Base-by-base conservation (phyloP, 2,113 vertebrate species). In the Plotosus lineatus region DNA sequence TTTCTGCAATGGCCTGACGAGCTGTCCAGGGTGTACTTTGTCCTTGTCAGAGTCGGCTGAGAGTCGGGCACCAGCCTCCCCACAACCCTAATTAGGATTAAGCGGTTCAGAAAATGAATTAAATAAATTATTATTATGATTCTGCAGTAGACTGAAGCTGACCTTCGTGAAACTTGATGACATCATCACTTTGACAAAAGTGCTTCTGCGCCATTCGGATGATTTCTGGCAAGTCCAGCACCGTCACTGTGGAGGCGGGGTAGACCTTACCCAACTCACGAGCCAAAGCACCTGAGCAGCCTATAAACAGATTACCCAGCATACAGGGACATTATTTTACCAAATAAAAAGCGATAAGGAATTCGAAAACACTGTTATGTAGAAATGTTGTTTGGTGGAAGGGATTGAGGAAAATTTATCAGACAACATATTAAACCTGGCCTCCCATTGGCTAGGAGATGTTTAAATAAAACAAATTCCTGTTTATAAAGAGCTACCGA, bases 201-300 rank as follows among this genome's bases (percentile, higher is more conserved):
- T 92, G 90, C 55, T 85, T 89, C 85, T 53, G 85, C 66, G 91
- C 88, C 0, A 46, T 83, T 0, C 92, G 83, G 0, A 92, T 87
- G 3, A 94, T 90, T 71, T 84, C 55, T 2, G 89, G 92, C 42
- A 94, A 79, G 84, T 94, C 92, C 3, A 94, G 88, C 73, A 94
- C 92, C 0, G 79, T 89, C 74, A 94, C 80, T 0, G 84, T 83
- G n/a, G 90, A 91, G 5, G 90, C 87, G 3, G 92, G 92, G 61
- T 92, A 93, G 3, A 83, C 89, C 83, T 82, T 87, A 9, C 79
- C 80, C 78, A 94, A 36, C 84, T 92, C 89, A 2, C 89, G 86
- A 3, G 91, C 93, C 83, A 94, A 87, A 31, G 90, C 92, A 1
- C 93, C 92, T 0, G 90, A 90, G 87, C 93, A 94, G 2, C 93